Percentiles rank a stretch among this genome's conserved stretches.
phyloP scores from a whole-genome alignment of 2,797 vertebrate genomes.

The Melopsittacus undulatus region DNA sequence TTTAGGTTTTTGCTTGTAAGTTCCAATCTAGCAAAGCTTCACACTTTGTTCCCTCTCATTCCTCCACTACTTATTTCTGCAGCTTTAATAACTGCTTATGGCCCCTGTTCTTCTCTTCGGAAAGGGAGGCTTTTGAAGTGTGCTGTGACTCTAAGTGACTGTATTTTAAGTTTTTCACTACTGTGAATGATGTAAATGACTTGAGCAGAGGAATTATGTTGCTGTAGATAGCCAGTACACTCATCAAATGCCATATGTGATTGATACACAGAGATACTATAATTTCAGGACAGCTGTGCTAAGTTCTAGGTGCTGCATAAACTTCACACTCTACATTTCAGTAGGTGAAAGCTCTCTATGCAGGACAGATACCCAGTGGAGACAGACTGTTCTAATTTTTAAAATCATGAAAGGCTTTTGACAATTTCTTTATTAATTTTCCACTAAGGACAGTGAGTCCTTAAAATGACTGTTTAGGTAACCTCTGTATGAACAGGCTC shows the following conservation, averaged over 20 bases:
- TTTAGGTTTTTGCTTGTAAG: not conserved
- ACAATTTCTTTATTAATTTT: slow-evolving; percentile 68
- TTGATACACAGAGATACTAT: not conserved
- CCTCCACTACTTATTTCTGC: not conserved
- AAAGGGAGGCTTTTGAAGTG: not conserved
- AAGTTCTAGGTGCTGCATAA: slow-evolving; percentile 38
- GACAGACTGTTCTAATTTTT: slow-evolving; percentile 61
- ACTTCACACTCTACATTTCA: slow-evolving; percentile 26
- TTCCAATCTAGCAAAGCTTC: not conserved
- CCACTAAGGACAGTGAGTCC: slow-evolving; percentile 61
- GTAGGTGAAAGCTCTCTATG: slow-evolving; percentile 26
- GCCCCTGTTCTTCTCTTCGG: not conserved
- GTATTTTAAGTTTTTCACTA: not conserved
- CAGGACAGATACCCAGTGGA: slow-evolving; percentile 46
- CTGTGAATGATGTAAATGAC: not conserved
- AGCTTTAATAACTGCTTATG: not conserved
- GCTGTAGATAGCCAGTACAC: not conserved
- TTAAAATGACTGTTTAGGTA: slow-evolving; percentile 76
- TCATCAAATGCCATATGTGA: not conserved
- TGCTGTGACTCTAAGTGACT: not conserved
- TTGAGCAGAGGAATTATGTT: not conserved
- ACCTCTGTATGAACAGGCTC: slow-evolving; percentile 61
- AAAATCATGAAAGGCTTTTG: slow-evolving; percentile 60
- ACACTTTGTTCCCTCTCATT: not conserved
- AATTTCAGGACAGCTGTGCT: slow-evolving; percentile 2